These are phyloP conservation scores for Hippocampus kuda DNA, from an alignment of 2,797 vertebrate genomes.

Conservation along the genomic window DNA sequence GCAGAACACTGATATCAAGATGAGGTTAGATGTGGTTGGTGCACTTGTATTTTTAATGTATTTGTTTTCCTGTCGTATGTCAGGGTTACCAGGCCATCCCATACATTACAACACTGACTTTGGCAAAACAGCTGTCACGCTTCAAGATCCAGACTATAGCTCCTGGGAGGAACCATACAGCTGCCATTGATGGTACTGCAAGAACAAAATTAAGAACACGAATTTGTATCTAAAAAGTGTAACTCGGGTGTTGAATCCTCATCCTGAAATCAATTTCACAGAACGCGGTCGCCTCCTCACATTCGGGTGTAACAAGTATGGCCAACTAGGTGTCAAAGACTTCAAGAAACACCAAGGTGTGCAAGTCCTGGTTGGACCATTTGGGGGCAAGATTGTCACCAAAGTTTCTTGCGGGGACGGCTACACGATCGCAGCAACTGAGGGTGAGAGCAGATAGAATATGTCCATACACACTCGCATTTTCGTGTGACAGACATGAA, in stretches of 20 bases:
- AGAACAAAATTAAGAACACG: neutral
- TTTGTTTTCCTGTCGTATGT: conserved; percentile 5
- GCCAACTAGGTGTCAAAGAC: conserved; percentile 93
- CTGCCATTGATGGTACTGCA: conserved; percentile 84
- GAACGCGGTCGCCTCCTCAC: conserved; percentile 88
- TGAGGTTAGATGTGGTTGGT: neutral
- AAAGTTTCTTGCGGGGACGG: conserved; percentile 95
- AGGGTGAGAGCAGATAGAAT: conserved; percentile 66
- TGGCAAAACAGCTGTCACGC: conserved; percentile 87
- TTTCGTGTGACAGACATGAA: neutral
- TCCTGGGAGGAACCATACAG: conserved; percentile 91
- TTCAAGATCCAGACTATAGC: conserved; percentile 85
- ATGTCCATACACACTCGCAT: neutral
- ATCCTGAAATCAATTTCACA: conserved; percentile 35
- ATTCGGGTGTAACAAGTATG: conserved; percentile 94
- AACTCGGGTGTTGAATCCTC: neutral
- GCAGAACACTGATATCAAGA: neutral
- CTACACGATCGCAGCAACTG: conserved; percentile 92
- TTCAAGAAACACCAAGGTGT: conserved; percentile 90
- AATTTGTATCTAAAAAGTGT: neutral
- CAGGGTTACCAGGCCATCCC: conserved; percentile 85
- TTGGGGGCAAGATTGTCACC: conserved; percentile 88
- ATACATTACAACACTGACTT: conserved; percentile 84
- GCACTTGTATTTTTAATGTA: neutral
- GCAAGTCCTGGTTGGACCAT: conserved; percentile 83